Evolutionary conservation across 2,888 invertebrate genomes (phyloP).

Genomic region (Pristionchus maxplancki): DNA sequence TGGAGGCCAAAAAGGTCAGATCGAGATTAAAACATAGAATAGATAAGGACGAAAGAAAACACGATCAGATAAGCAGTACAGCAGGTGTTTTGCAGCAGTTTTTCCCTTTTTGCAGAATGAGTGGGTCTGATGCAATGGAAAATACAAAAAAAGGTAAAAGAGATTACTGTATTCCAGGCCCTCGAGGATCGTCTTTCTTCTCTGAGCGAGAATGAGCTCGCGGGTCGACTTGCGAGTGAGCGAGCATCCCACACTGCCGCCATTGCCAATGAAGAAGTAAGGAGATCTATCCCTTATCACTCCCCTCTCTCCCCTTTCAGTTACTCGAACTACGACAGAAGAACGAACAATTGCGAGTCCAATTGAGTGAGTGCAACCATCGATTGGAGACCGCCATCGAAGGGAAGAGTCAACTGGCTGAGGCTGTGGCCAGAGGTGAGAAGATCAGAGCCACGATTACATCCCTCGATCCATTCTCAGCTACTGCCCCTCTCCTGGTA

Average conservation of each 20-base stretch:
- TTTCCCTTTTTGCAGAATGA: neutral
- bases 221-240: slow-evolving; percentile 54
- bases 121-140: neutral
- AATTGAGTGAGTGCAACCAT: slow-evolving; percentile 10
- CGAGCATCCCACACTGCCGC: slow-evolving; percentile 53
- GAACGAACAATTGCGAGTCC: slow-evolving; percentile 10
- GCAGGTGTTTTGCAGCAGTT: neutral
- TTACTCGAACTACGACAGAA: slow-evolving; percentile 9
- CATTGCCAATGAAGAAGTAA: slow-evolving; percentile 52
- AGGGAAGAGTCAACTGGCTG: neutral
- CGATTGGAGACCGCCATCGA: slow-evolving; percentile 3
- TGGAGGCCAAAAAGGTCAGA: slow-evolving; percentile 49
- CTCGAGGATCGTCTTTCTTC: neutral
- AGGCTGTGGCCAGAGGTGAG: slow-evolving; percentile 35
- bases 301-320: neutral
- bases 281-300: neutral
- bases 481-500: slow-evolving; percentile 55
- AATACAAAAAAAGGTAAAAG: neutral
- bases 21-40: neutral
- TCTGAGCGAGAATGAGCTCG: slow-evolving; percentile 42
- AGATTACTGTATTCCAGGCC: neutral
- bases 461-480: slow-evolving; percentile 41
- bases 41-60: neutral
- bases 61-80: neutral
- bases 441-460: neutral